phyloP scores from a whole-genome alignment of 2,113 vertebrate genomes.

The Psettodes erumei region DNA sequence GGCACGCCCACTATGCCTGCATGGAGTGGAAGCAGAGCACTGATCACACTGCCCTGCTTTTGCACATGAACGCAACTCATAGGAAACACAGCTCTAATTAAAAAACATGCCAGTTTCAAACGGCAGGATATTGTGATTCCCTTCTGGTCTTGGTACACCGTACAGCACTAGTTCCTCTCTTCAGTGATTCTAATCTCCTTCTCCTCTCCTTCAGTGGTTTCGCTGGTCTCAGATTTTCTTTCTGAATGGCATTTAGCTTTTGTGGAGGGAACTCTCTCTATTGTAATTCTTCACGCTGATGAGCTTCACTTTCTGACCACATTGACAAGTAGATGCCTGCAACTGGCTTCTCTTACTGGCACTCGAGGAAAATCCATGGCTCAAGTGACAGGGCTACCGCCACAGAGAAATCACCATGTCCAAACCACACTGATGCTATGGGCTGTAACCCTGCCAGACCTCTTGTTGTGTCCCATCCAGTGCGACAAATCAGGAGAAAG shows the following conservation, averaged over 20 bases:
- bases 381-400: slow-evolving; percentile 42
- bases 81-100: no score
- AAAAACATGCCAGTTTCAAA: no score
- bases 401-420: slow-evolving; percentile 30
- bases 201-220: slow-evolving; percentile 48
- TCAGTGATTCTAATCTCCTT: slow-evolving; percentile 48
- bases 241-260: slow-evolving; percentile 42
- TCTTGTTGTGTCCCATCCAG: not conserved
- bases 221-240: slow-evolving; percentile 40
- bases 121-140: no score
- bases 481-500: not conserved
- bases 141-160: no score
- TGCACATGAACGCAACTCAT: no score
- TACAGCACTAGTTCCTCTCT: not conserved
- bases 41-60: no score
- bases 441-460: slow-evolving; percentile 13
- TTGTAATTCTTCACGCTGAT: slow-evolving; percentile 13
- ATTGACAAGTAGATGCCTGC: slow-evolving; percentile 24
- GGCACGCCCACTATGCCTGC: no score
- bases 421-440: slow-evolving; percentile 31
- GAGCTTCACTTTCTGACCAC: slow-evolving; percentile 15
- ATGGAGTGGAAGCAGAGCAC: no score
- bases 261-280: slow-evolving; percentile 1
- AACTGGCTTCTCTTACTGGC: slow-evolving; percentile 14
- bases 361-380: slow-evolving; percentile 28